These are phyloP conservation scores for Hyposoter dolosus DNA, from an alignment of 2,888 invertebrate genomes.

Conservation along the genomic window DNA sequence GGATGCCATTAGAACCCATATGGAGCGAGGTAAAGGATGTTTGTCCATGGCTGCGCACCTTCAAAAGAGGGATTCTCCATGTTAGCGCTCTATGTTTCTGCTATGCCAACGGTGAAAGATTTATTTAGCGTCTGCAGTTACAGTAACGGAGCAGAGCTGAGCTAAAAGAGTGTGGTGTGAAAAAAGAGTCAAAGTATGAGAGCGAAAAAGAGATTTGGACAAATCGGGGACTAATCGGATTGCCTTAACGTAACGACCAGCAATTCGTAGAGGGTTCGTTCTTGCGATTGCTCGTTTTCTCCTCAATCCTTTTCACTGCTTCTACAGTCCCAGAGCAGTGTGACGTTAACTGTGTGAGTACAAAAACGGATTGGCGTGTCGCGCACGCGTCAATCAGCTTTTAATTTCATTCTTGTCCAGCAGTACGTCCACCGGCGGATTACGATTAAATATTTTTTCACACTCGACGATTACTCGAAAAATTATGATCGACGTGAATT, in stretches of 20 bases:
- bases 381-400: slow-evolving; percentile 55
- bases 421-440: not conserved
- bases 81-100: slow-evolving; percentile 23
- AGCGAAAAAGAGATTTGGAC: slow-evolving; percentile 46
- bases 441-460: not conserved
- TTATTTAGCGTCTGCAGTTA: slow-evolving; percentile 53
- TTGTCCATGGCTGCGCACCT: slow-evolving; percentile 18
- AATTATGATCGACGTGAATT: slow-evolving; percentile 7
- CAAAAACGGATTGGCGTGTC: slow-evolving; percentile 23
- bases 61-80: slow-evolving; percentile 4
- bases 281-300: slow-evolving; percentile 25
- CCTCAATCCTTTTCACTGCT: slow-evolving; percentile 18
- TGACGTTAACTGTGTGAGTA: slow-evolving; percentile 39
- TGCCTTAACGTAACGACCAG: slow-evolving; percentile 60
- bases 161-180: slow-evolving; percentile 25
- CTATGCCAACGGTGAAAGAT: slow-evolving; percentile 43
- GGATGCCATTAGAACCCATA: slow-evolving; percentile 51
- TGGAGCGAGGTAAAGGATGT: slow-evolving; percentile 36
- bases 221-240: slow-evolving; percentile 70
- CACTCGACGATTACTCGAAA: not conserved
- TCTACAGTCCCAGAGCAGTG: slow-evolving; percentile 19
- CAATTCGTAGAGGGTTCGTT: slow-evolving; percentile 58
- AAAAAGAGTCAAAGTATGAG: slow-evolving; percentile 13
- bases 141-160: slow-evolving; percentile 44
- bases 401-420: slow-evolving; percentile 17